Percentiles rank a stretch among this genome's conserved stretches.
Evolutionary conservation across 1,140 invertebrate genomes (phyloP).

Genomic region (Trachymyrmex cornetzi): DNA sequence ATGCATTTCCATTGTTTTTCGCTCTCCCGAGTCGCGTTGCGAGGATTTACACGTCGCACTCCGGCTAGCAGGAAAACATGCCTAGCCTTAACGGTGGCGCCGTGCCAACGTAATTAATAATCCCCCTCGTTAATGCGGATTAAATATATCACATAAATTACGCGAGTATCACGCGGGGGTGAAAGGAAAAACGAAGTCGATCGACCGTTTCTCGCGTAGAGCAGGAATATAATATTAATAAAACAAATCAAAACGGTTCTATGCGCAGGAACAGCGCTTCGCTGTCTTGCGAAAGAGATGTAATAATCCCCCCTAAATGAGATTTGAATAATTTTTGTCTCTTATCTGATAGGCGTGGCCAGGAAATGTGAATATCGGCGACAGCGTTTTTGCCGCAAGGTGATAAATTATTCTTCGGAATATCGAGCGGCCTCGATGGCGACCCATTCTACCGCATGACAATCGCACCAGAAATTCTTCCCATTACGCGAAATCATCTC

Average conservation of each 20-base stretch:
- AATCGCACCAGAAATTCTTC: conserved; percentile 6
- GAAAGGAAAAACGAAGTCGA: neutral
- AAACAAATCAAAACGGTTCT: conserved; percentile 27
- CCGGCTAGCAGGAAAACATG: conserved; percentile 1
- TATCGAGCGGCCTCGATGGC: conserved; percentile 66
- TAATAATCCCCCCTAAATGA: conserved; percentile 55
- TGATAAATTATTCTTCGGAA: conserved; percentile 72
- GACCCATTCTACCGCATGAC: neutral
- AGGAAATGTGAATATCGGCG: conserved; percentile 50
- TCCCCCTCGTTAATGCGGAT: conserved; percentile 30
- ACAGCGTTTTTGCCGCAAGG: conserved; percentile 48
- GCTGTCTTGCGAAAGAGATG: neutral
- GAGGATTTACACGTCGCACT: conserved; percentile 34
- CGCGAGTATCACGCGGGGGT: neutral
- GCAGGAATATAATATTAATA: neutral
- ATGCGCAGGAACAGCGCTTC: neutral
- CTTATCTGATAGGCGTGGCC: conserved; percentile 52
- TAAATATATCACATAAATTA: conserved; percentile 58
- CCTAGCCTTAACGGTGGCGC: conserved; percentile 18
- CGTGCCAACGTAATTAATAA: conserved; percentile 45
- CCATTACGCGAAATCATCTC: conserved; percentile 17
- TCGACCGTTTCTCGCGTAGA: neutral
- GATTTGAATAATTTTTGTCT: conserved; percentile 76
- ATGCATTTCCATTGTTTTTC: conserved; percentile 55
- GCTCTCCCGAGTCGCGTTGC: neutral